A percentile compares a stretch with the other conserved stretches of the same genome.
Evolutionary conservation across 2,113 vertebrate species (phyloP).

Genomic region (Arenaria interpres): DNA sequence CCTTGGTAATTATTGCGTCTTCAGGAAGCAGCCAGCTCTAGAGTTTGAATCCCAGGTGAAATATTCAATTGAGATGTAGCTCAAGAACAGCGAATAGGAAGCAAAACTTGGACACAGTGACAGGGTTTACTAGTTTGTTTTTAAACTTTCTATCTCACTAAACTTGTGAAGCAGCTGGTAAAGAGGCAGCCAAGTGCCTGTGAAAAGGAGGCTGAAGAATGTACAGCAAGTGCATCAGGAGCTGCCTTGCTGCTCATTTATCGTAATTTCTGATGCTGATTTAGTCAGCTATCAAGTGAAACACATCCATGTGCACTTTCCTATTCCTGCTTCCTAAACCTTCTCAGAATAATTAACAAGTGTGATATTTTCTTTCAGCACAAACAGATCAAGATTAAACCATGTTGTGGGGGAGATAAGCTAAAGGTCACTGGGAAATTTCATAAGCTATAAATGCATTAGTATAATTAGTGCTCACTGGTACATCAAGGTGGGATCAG

Average conservation of each 20-base stretch:
- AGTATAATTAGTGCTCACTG: conserved; percentile 59
- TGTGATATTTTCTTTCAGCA: conserved; percentile 70
- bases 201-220: conserved; percentile 26
- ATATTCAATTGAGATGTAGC: conserved; percentile 59
- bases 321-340: conserved; percentile 34
- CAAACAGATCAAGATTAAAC: conserved; percentile 73
- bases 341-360: conserved; percentile 72
- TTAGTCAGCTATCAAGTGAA: conserved; percentile 59
- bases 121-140: conserved; percentile 52
- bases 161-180: conserved; percentile 53
- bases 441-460: conserved; percentile 65
- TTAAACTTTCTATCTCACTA: conserved; percentile 40
- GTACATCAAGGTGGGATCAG: conserved; percentile 58
- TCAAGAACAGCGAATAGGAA: conserved; percentile 15
- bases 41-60: conserved; percentile 60
- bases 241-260: conserved; percentile 53
- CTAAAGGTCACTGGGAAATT: conserved; percentile 69
- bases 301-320: conserved; percentile 41
- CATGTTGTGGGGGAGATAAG: conserved; percentile 58
- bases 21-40: conserved; percentile 27
- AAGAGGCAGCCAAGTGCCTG: conserved; percentile 50
- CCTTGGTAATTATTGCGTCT: conserved; percentile 61
- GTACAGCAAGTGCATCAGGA: conserved; percentile 8
- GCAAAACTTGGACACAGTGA: conserved; percentile 29
- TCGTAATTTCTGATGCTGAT: conserved; percentile 56